A percentile compares a stretch with the other conserved stretches of the same genome.
phyloP scores from a whole-genome alignment of 2,888 invertebrate species.

The Halictus ligatus region DNA sequence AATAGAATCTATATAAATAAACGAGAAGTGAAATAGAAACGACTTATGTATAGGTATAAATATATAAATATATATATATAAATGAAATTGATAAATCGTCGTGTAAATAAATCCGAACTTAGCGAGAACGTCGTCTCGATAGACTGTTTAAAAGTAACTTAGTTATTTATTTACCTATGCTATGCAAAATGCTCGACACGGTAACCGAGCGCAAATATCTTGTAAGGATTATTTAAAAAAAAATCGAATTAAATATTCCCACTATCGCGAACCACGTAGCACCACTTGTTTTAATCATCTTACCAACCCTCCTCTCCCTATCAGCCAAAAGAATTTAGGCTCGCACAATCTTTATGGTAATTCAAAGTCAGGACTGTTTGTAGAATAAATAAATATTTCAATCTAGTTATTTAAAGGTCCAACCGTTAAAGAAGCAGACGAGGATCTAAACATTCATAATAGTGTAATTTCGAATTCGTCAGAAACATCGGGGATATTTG shows the following conservation, averaged over 20 bases:
- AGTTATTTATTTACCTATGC: constrained; percentile 83
- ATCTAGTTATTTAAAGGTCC: too few relatives aligned
- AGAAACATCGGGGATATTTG: too few relatives aligned
- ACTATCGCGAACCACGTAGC: constrained; percentile 74
- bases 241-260: constrained; percentile 82
- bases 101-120: constrained; percentile 74
- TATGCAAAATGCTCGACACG: constrained; percentile 63
- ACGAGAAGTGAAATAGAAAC: constrained; percentile 9
- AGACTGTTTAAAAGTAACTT: constrained; percentile 84
- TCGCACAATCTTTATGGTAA: too few relatives aligned
- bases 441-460: too few relatives aligned
- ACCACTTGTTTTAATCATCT: constrained; percentile 54
- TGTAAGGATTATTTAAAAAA: constrained; percentile 82
- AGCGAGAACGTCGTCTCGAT: constrained; percentile 79
- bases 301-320: constrained; percentile 29
- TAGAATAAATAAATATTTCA: too few relatives aligned
- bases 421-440: too few relatives aligned
- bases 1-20: constrained; percentile 73
- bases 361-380: too few relatives aligned
- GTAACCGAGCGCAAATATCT: constrained; percentile 74
- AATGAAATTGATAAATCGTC: constrained; percentile 59
- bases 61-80: constrained; percentile 58
- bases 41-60: constrained; percentile 17
- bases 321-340: constrained; percentile 25
- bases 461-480: too few relatives aligned